phyloP scores from a whole-genome alignment of 2,797 vertebrate species.

The Apogon talboti region DNA sequence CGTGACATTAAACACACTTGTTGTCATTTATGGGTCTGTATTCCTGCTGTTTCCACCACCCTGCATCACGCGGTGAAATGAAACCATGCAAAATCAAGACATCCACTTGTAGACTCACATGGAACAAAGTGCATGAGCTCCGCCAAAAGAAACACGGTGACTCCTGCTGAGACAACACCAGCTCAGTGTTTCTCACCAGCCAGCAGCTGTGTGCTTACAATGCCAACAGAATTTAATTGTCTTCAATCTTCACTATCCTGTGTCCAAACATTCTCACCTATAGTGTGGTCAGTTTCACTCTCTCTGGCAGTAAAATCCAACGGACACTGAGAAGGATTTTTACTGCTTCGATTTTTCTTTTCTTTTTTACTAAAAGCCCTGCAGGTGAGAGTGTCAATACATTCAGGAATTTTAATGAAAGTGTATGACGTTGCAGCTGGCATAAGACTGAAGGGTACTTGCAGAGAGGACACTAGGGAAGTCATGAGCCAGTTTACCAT shows the following conservation, averaged over 20 bases:
- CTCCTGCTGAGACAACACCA: constrained; percentile 30
- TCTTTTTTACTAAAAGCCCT: constrained; percentile 35
- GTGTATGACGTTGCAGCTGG: constrained; percentile 30
- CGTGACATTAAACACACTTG: constrained; percentile 3
- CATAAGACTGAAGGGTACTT: constrained; percentile 19
- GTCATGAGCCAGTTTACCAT: constrained; percentile 26
- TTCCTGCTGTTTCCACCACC: not conserved
- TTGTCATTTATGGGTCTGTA: constrained; percentile 9
- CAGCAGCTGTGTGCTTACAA: constrained; percentile 23
- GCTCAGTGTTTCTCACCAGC: constrained; percentile 23
- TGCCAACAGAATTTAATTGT: constrained; percentile 50
- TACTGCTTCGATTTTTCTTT: not conserved
- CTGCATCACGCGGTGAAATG: constrained; percentile 29
- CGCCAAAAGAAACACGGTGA: constrained; percentile 25
- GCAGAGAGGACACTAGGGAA: constrained; percentile 21
- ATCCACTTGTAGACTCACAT: constrained; percentile 28
- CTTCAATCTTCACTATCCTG: constrained; percentile 1
- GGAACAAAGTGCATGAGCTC: constrained; percentile 32
- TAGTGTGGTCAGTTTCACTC: not conserved
- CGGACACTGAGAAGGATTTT: not conserved
- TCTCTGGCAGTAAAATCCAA: constrained; percentile 12
- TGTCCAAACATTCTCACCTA: constrained; percentile 17
- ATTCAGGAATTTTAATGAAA: constrained; percentile 57
- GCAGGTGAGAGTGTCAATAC: constrained; percentile 32
- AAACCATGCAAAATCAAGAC: constrained; percentile 61